Evolutionary conservation across 2,888 invertebrate genomes (phyloP).

Genomic region (Tholera decimalis): DNA sequence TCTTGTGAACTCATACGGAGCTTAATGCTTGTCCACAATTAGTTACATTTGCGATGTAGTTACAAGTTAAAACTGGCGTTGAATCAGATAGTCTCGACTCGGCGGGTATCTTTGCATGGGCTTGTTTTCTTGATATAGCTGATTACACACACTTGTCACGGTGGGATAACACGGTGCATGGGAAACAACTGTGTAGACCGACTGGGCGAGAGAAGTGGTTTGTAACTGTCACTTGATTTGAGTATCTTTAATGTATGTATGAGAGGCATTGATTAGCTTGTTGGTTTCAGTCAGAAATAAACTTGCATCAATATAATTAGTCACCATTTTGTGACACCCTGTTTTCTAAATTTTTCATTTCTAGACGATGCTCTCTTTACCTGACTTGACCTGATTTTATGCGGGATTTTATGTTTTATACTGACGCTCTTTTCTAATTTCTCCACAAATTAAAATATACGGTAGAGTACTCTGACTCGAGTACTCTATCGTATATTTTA

Average conservation of each 20-base stretch:
- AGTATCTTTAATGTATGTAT: slow-evolving; percentile 8
- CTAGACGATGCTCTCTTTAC: too few relatives aligned
- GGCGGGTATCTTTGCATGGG: slow-evolving; percentile 42
- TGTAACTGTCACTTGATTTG: slow-evolving; percentile 27
- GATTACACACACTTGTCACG: slow-evolving; percentile 53
- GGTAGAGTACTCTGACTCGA: too few relatives aligned
- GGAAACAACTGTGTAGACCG: slow-evolving; percentile 29
- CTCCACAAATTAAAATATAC: too few relatives aligned
- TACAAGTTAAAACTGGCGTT: slow-evolving; percentile 70
- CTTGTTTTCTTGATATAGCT: slow-evolving; percentile 51
- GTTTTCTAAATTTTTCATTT: too few relatives aligned
- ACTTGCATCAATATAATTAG: neutral
- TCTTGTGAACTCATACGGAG: slow-evolving; percentile 44
- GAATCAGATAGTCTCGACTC: slow-evolving; percentile 49
- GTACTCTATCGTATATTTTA: too few relatives aligned
- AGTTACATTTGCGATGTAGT: slow-evolving; percentile 72
- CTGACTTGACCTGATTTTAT: too few relatives aligned
- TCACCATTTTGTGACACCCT: neutral
- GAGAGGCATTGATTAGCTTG: neutral
- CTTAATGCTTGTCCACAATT: slow-evolving; percentile 64
- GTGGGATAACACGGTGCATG: slow-evolving; percentile 33
- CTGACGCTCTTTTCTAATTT: neutral
- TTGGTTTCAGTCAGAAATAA: neutral
- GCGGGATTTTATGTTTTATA: neutral
- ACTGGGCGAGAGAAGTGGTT: slow-evolving; percentile 25